phyloP scores from a whole-genome alignment of 2,797 vertebrate species.

The Alfaro cultratus region DNA sequence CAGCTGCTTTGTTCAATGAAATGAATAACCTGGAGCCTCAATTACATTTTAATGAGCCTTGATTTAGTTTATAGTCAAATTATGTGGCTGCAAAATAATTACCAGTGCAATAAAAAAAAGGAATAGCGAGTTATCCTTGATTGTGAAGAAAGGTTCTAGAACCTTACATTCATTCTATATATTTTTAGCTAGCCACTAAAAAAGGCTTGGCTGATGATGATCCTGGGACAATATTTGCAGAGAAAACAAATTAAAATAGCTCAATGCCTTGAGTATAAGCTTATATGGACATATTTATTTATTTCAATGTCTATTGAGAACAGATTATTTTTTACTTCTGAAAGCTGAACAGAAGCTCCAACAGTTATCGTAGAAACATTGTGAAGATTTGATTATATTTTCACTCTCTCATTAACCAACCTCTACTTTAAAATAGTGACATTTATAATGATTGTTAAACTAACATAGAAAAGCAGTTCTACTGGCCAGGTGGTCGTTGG shows the following conservation, averaged over 20 bases:
- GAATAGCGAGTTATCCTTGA: background rate
- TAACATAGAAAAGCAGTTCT: background rate
- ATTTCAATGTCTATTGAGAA: background rate
- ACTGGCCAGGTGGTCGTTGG: background rate
- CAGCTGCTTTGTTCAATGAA: background rate
- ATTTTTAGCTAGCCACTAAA: background rate
- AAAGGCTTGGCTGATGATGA: background rate
- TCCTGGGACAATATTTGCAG: no score
- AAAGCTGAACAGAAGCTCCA: background rate
- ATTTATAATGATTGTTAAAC: background rate
- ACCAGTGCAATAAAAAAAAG: constrained; percentile 2
- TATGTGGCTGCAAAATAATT: constrained; percentile 6
- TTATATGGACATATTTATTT: background rate
- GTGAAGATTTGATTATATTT: background rate
- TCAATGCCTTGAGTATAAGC: background rate
- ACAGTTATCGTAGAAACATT: background rate
- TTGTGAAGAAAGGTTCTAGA: background rate
- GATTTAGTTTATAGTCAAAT: background rate
- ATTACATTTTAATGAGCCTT: constrained; percentile 6
- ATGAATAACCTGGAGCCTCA: background rate
- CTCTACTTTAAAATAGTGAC: background rate
- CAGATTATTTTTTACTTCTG: background rate
- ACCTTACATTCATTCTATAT: background rate
- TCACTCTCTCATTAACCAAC: background rate
- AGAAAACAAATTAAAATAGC: no score